Evolutionary conservation across 2,113 vertebrate genomes (phyloP).

Genomic region (Echinops telfairi): DNA sequence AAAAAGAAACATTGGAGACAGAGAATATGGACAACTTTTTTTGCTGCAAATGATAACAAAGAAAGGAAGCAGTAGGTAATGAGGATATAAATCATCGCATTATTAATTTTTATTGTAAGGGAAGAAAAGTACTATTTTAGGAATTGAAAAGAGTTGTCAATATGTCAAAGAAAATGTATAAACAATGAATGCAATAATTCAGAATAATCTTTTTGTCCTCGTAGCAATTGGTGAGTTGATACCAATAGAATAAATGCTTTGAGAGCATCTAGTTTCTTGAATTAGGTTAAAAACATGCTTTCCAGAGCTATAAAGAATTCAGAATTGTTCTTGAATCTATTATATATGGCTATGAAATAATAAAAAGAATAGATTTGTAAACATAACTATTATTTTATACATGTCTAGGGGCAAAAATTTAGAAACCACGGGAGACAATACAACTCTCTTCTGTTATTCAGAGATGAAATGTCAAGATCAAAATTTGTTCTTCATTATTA

Average conservation of each 20-base stretch:
- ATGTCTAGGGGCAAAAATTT: background rate
- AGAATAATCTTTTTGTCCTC: background rate
- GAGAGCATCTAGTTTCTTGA: background rate
- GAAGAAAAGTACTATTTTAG: background rate
- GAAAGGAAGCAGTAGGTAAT: background rate
- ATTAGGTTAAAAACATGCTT: constrained; percentile 37
- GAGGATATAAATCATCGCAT: background rate
- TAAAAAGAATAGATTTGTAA: constrained; percentile 25
- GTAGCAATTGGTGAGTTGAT: background rate
- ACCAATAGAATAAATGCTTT: background rate
- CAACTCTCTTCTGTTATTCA: background rate
- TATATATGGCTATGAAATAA: constrained; percentile 14
- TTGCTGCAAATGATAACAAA: background rate
- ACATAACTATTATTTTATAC: constrained; percentile 44
- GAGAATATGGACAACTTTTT: background rate
- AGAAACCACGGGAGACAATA: background rate
- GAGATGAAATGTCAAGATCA: constrained; percentile 47
- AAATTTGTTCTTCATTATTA: constrained; percentile 11
- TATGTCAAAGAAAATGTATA: background rate
- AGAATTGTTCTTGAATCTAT: background rate
- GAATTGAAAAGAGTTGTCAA: background rate
- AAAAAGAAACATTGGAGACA: background rate
- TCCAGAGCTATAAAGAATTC: background rate
- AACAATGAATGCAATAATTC: background rate
- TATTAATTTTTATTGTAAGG: background rate